phyloP scores from a whole-genome alignment of 2,113 vertebrate genomes.

The Albula goreensis region DNA sequence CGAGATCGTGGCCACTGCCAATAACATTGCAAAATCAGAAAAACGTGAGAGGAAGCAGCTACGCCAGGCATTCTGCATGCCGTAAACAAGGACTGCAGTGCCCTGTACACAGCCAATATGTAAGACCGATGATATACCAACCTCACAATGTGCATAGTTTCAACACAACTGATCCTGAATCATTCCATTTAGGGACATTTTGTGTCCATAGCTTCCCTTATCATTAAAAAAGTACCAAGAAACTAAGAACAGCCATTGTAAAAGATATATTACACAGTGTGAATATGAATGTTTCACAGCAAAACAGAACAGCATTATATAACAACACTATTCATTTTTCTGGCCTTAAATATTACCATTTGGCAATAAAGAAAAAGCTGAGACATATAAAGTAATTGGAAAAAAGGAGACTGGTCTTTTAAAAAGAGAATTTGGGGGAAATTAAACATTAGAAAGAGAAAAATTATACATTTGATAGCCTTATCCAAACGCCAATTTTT shows the following conservation, averaged over 20 bases:
- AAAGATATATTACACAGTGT: neutral
- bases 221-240: neutral
- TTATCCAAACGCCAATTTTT: neutral
- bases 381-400: too few species aligned
- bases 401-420: too few species aligned
- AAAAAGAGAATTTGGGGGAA: neutral
- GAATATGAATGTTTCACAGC: neutral
- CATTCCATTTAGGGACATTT: neutral
- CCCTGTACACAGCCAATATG: neutral
- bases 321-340: neutral
- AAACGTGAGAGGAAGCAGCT: slow-evolving; percentile 25
- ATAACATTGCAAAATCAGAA: slow-evolving; percentile 22
- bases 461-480: neutral
- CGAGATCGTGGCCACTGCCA: slow-evolving; percentile 19
- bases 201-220: too few species aligned
- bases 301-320: neutral
- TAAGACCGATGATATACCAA: too few species aligned
- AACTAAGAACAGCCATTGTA: neutral
- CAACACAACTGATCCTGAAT: too few species aligned
- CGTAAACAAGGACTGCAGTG: neutral
- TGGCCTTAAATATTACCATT: neutral
- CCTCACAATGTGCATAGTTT: too few species aligned
- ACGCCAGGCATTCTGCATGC: slow-evolving; percentile 5
- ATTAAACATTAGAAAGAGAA: neutral
- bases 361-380: neutral